phyloP scores from a whole-genome alignment of 2,888 invertebrate species.

The Platerodrilus igneus region DNA sequence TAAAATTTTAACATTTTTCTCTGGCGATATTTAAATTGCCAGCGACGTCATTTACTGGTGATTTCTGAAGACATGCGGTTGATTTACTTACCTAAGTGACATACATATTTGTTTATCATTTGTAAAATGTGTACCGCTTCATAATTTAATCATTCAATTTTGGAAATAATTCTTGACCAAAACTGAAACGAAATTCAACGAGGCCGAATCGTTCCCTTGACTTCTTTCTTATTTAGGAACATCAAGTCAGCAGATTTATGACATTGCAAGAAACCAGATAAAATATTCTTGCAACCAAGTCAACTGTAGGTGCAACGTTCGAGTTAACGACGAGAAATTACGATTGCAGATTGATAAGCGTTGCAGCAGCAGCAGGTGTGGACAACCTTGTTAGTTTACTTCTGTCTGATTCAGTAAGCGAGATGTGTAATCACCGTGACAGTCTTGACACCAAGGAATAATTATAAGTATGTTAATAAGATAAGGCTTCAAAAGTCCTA shows the following conservation, averaged over 20 bases:
- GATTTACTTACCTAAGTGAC: too few species aligned
- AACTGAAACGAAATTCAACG: conserved; percentile 25
- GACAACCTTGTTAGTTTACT: conserved; percentile 33
- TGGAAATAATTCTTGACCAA: conserved; percentile 7
- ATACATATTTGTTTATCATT: too few species aligned
- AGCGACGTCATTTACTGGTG: too few species aligned
- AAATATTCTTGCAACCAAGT: conserved; percentile 26
- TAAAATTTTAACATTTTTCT: too few species aligned
- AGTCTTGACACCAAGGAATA: conserved; percentile 31
- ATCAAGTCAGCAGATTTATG: conserved; percentile 28
- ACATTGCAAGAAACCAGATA: conserved; percentile 26
- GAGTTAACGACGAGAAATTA: conserved; percentile 30
- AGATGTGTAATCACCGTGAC: conserved; percentile 32
- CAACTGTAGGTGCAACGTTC: conserved; percentile 29
- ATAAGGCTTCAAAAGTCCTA: conserved; percentile 23
- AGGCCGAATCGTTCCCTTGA: conserved; percentile 35
- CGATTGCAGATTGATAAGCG: conserved; percentile 35
- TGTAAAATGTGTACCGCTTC: conserved; percentile 5
- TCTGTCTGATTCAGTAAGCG: conserved; percentile 26
- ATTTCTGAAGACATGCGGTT: too few species aligned
- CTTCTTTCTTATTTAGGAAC: conserved; percentile 34
- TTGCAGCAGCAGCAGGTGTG: conserved; percentile 31
- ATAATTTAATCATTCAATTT: conserved; percentile 22
- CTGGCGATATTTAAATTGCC: too few species aligned
- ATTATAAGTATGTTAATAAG: conserved; percentile 37